Evolutionary conservation across 2,797 vertebrate species (phyloP).

Genomic region (Lepus oiostolus): DNA sequence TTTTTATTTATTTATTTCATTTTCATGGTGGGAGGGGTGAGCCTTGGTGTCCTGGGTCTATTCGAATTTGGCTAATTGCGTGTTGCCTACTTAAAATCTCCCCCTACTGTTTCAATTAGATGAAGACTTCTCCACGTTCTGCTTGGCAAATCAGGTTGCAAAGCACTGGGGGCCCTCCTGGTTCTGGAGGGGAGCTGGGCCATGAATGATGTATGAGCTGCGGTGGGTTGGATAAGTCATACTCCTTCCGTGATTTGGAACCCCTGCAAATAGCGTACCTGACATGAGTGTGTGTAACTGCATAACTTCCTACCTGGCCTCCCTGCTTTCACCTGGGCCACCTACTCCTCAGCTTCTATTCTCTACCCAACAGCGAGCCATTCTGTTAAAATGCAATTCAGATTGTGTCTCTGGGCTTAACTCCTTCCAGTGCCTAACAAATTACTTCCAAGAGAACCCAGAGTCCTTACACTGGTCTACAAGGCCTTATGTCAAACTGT

Average conservation of each 20-base stretch:
- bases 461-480: not conserved
- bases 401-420: not conserved
- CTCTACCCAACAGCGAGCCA: not conserved
- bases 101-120: constrained; percentile 64
- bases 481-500: not conserved
- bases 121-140: constrained; percentile 27
- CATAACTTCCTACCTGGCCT: not conserved
- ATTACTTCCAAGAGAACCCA: not conserved
- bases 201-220: not conserved
- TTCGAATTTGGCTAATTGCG: constrained; percentile 54
- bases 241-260: not conserved
- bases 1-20: too few species aligned
- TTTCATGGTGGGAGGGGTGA: not conserved
- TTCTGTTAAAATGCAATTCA: not conserved
- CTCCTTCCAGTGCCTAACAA: not conserved
- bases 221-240: not conserved
- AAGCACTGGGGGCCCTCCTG: not conserved
- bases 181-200: not conserved
- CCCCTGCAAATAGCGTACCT: not conserved
- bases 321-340: not conserved
- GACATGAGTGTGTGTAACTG: not conserved
- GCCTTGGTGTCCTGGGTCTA: not conserved
- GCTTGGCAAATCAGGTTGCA: not conserved
- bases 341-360: not conserved
- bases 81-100: constrained; percentile 56